Conservation (phyloP, 2,113 vertebrate genomes). For the Phycodurus eques region DNA sequence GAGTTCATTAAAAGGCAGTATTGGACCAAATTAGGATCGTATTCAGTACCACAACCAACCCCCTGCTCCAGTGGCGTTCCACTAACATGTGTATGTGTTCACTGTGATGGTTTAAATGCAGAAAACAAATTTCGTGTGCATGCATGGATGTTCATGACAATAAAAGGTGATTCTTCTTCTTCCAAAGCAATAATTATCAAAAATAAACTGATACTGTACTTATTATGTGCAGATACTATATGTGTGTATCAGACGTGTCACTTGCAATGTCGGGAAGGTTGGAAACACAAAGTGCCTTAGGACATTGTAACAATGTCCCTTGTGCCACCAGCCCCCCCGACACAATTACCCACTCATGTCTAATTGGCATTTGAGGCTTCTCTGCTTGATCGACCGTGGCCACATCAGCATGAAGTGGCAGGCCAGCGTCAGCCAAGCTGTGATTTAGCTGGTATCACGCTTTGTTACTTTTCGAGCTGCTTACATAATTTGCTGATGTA, state of each 20-base stretch:
- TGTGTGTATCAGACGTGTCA: conserved; percentile 55
- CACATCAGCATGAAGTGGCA: conserved; percentile 77
- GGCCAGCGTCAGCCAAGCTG: conserved; percentile 72
- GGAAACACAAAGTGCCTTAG: conserved; percentile 71
- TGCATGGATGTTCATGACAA: too few species aligned
- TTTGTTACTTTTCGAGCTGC: conserved; percentile 71
- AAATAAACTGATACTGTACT: background rate
- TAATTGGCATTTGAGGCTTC: conserved; percentile 78
- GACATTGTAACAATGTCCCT: conserved; percentile 71
- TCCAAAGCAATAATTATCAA: background rate
- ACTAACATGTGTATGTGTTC: too few species aligned
- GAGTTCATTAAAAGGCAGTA: background rate
- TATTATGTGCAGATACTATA: conserved; percentile 15
- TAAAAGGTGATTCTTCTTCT: too few species aligned
- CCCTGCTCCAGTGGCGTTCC: too few species aligned
- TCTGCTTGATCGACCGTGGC: conserved; percentile 75
- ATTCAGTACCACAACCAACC: background rate
- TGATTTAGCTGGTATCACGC: conserved; percentile 78
- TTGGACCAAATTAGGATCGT: background rate
- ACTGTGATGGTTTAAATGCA: too few species aligned
- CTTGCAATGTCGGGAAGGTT: conserved; percentile 64
- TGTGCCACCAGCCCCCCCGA: conserved; percentile 70
- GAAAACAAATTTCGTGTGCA: too few species aligned
- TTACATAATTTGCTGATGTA: conserved; percentile 77
- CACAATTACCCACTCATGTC: conserved; percentile 78